phyloP scores from a whole-genome alignment of 2,113 vertebrate genomes.

The Mastomys natalensis region DNA sequence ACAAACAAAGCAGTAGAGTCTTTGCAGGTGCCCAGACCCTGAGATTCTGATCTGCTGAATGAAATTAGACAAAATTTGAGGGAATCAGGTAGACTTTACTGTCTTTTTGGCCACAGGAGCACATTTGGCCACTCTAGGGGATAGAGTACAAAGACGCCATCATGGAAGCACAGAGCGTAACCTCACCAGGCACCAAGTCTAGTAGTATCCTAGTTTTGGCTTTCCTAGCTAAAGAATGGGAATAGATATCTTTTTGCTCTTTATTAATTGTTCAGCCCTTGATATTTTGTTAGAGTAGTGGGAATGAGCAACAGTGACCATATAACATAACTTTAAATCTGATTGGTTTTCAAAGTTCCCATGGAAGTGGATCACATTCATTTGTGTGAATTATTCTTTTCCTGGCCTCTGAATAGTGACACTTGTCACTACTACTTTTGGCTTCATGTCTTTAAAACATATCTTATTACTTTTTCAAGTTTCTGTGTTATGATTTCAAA shows the following conservation, averaged over 20 bases:
- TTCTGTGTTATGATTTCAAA: conserved; percentile 48
- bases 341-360: neutral
- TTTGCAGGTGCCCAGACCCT: neutral
- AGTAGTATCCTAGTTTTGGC: neutral
- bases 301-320: neutral
- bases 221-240: neutral
- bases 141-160: neutral
- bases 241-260: neutral
- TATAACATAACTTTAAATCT: neutral
- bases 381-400: neutral
- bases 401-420: neutral
- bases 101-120: neutral
- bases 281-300: neutral
- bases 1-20: neutral
- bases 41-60: neutral
- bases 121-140: neutral
- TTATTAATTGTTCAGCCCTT: neutral
- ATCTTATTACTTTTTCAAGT: neutral
- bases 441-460: neutral
- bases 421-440: neutral
- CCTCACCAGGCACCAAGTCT: neutral
- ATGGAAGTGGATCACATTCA: neutral
- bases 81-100: neutral
- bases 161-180: neutral
- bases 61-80: neutral